Evolutionary conservation across 2,113 vertebrate genomes (phyloP), one percentile per base, ranked within the genome.

Genomic region (Microtus oregoni): DNA sequence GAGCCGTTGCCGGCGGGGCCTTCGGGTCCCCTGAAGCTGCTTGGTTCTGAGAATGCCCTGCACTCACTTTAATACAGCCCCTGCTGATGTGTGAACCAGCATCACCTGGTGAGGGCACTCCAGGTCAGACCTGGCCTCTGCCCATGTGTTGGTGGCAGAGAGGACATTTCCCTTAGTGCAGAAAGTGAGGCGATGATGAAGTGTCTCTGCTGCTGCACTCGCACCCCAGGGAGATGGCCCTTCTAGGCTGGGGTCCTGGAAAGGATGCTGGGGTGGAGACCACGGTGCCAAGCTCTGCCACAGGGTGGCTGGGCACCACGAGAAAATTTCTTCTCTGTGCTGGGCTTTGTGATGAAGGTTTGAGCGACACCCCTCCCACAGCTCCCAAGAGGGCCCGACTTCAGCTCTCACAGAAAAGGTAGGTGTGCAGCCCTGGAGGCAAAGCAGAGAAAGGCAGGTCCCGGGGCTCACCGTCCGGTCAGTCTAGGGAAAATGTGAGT

Each of bases 281-380:
- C 41, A 30, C 3, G n/a, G 35, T 67, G 9, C 58, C 55, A 52
- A 52, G 20, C 72, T 63, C 44, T 35, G 72, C 26, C 4, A 10
- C 9, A 52, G 8, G 50, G 81, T 0, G n/a, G 58, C 79, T 55
- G 22, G 50, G 22, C 35, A 24, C 4, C 4, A 0, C 0, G 0
- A 70, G 73, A 19, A 93, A 47, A 35, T 68, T 44, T 70, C 35
- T 50, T 79, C 55, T 85, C 30, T 70, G 47, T 24, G 83, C 12
- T n/a, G 90, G 85, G 70, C 15, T 81, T 20, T 7, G 24, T 4
- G 9, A 20, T 6, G 24, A 52, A 41, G 22, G 22, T 58, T 47
- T 9, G 68, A 3, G 70, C 24, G 32, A 2, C 30, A 50, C n/a
- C 28, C 32, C 78, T 58, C 28, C 28, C 14, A 85, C 22, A 86